Base-by-base conservation (phyloP, 2,113 vertebrate species). In the Gopherus flavomarginatus region DNA sequence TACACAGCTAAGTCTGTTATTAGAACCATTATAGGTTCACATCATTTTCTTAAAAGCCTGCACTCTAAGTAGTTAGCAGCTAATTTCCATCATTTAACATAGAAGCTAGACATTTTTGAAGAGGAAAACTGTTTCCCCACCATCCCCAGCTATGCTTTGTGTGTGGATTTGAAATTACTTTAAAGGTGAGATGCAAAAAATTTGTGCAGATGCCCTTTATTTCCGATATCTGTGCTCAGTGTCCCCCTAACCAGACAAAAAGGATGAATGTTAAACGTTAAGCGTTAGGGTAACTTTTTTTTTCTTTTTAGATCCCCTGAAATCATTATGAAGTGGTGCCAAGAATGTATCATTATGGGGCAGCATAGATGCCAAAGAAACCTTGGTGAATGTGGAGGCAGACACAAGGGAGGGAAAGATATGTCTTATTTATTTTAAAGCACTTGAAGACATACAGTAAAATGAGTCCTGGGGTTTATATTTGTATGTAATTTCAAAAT, bases 251-350 rank as follows among this genome's bases (percentile, higher is more conserved):
- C 59, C 29, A 62, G 59, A 62, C 14, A 4, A 8, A 31, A 0
- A 1, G 2, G 13, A 22, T 27, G 2, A 5, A 75, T 52, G 79
- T 47, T 56, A 10, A 24, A 2, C 3, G 10, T 1, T 0, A 90
- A 83, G 12, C 59, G 1, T 52, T 7, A 69, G 72, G 47, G 82
- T 89, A 50, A 5, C 35, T 85, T 69, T 9, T 6, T 82, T 29
- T 44, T 91, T 85, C 54, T 83, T 83, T 84, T 31, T 86, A 88
- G 59, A 86, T 81, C 3, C 24, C 3, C 26, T 77, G 47, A 75
- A 2, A 3, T 19, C 78, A 50, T 11, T 3, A 11, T 24, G 6
- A 90, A 47, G 44, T 75, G 35, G 4, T 57, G 31, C n/a, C 52
- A 21, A 52, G 42, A 53, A 3, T 50, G 1, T 29, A 6, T 6